phyloP scores from a whole-genome alignment of 2,113 vertebrate species.

The Lycocorax pyrrhopterus region DNA sequence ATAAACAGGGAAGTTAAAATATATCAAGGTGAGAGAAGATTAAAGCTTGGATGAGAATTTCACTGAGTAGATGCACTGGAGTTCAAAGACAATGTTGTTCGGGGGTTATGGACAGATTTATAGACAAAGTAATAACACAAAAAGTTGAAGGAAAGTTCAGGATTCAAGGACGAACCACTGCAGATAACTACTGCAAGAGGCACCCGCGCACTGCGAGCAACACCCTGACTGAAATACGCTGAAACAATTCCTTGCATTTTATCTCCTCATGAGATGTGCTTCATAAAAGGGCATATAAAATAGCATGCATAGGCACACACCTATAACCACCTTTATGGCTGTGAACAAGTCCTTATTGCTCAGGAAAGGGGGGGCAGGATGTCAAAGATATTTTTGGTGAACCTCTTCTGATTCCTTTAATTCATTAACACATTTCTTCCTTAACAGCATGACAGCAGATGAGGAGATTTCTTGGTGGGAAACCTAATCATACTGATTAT shows the following conservation, averaged over 20 bases:
- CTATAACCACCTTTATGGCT: neutral
- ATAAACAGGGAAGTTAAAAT: constrained; percentile 1
- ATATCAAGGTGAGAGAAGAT: constrained; percentile 23
- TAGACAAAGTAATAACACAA: neutral
- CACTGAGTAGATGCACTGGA: neutral
- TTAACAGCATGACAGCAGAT: neutral
- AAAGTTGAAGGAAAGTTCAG: constrained; percentile 51
- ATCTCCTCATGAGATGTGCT: neutral
- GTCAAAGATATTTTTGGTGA: neutral
- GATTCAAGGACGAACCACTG: neutral
- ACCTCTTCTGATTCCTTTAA: neutral
- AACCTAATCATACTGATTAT: neutral
- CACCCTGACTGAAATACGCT: neutral
- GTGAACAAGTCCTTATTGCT: neutral
- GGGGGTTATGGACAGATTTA: neutral
- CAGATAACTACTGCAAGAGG: neutral
- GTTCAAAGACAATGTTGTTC: neutral
- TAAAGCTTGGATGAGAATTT: constrained; percentile 11
- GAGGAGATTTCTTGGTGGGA: neutral
- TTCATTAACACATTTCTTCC: neutral
- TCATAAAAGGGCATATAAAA: neutral
- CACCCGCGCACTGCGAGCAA: neutral
- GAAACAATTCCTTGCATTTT: neutral
- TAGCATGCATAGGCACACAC: neutral
- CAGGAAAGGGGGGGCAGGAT: neutral